Evolutionary conservation across 2,797 vertebrate species (phyloP).

Genomic region (Cichlasoma orientale): DNA sequence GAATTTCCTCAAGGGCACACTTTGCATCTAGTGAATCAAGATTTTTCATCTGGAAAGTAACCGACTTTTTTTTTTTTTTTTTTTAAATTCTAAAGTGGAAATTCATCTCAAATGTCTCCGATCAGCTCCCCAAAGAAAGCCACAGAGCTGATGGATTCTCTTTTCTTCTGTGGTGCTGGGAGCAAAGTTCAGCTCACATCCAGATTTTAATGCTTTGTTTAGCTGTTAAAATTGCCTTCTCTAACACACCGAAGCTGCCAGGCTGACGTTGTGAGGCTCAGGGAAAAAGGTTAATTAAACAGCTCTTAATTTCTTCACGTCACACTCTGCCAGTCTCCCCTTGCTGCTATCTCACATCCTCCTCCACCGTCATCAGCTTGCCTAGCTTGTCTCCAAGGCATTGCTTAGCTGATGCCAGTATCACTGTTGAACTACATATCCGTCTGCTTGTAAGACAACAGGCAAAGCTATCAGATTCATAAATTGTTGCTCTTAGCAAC

Average conservation of each 20-base stretch:
- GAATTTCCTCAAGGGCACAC: conserved; percentile 29
- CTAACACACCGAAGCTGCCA: conserved; percentile 1
- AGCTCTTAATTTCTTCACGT: conserved; percentile 57
- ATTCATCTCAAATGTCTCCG: conserved; percentile 14
- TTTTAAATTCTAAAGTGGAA: conserved; percentile 12
- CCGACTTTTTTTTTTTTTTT: conserved; percentile 12
- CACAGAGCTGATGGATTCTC: not conserved
- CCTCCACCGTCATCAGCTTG: conserved; percentile 10
- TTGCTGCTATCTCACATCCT: conserved; percentile 35
- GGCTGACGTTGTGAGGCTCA: conserved; percentile 16
- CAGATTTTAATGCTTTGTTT: conserved; percentile 19
- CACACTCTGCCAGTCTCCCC: conserved; percentile 49
- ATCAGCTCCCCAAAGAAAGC: conserved; percentile 33
- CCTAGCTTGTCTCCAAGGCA: conserved; percentile 34
- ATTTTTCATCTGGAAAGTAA: conserved; percentile 33
- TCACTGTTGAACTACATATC: conserved; percentile 9
- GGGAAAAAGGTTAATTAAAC: conserved; percentile 55
- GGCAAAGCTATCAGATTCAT: conserved; percentile 24
- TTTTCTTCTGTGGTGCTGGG: not conserved
- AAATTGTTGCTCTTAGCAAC: conserved; percentile 48
- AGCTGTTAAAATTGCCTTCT: conserved; percentile 11
- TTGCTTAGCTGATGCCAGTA: conserved; percentile 30
- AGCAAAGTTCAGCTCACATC: conserved; percentile 18
- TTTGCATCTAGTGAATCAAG: conserved; percentile 11
- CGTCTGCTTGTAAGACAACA: conserved; percentile 26